Evolutionary conservation across 92 coral and sea anemone species (phyloP), one percentile per base, ranked within the genome.

Genomic region (Zoanthus sociatus): DNA sequence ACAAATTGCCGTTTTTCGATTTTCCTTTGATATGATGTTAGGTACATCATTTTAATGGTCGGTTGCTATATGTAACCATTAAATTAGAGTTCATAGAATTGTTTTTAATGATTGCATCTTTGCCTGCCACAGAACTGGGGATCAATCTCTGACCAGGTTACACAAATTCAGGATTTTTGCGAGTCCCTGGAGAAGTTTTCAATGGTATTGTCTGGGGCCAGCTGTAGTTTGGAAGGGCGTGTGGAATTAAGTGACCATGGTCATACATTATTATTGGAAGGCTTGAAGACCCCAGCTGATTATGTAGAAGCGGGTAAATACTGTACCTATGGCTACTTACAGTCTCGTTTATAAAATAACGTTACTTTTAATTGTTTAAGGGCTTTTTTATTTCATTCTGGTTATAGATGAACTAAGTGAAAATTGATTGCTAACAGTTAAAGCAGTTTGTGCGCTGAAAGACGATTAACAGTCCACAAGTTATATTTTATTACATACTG

Each of bases 171-270:
- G 82, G 99, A 95, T 83, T 97, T 97, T 78, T 74, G 94, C 7
- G 99, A 95, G 78, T 95, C 98, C 15, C 92, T 97, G 72, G 96
- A 93, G 58, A 97, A 92, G 64, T 97, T 97, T 91, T 97, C 94
- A 78, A 91, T 87, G 78, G 93, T 97, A 84, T 76, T 97, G 89
- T 89, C 95, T 64, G 99, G 99, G 58, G 99, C 99, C 1, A 97
- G 86, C 87, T 92, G 79, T 75, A 97, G 95, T 70, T 81, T 97
- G 86, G 90, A 93, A 50, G 96, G 96, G 16, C 92, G 98, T 46
- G 99, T 97, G 67, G 91, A 93, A 45, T 95, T 97, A 47, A 93
- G 98, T 58, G 98, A 97, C 55, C 94, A 97, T 92, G 98, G 92
- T 70, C 84, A 90, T 16, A 88, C 93, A 9, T 89, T 89, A 18